phyloP scores from a whole-genome alignment of 1,140 invertebrate species.

The Drosophila ficusphila region DNA sequence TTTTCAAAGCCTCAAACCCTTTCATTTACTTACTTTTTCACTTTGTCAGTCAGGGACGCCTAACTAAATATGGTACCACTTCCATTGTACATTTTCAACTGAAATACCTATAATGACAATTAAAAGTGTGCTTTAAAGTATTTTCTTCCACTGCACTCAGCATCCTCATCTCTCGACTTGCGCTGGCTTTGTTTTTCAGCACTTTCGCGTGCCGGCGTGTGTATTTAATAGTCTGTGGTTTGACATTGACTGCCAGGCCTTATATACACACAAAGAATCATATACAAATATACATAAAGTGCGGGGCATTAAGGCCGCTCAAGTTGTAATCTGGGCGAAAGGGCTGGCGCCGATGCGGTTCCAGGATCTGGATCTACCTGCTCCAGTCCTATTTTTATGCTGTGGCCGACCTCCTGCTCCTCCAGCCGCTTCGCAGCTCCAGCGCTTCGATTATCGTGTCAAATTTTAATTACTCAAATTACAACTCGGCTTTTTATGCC shows the following conservation, averaged over 20 bases:
- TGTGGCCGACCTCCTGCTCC: background rate
- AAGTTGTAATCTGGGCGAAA: constrained; percentile 61
- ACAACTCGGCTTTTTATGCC: constrained; percentile 74
- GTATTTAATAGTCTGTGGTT: constrained; percentile 81
- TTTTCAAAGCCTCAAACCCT: too few relatives aligned
- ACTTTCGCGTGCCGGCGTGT: constrained; percentile 79
- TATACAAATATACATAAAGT: constrained; percentile 52
- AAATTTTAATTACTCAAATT: constrained; percentile 82
- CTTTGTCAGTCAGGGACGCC: too few relatives aligned
- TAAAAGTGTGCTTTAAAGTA: background rate
- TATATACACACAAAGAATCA: constrained; percentile 20
- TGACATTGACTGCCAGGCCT: constrained; percentile 69
- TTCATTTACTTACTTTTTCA: too few relatives aligned
- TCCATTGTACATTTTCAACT: too few relatives aligned
- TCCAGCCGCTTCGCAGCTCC: background rate
- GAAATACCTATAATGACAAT: background rate
- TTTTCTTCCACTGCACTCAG: background rate
- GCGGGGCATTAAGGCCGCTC: constrained; percentile 60
- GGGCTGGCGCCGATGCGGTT: constrained; percentile 42
- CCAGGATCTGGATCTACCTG: constrained; percentile 34
- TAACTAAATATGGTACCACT: too few relatives aligned
- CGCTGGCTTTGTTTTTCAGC: constrained; percentile 74
- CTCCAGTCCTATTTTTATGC: background rate
- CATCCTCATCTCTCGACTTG: constrained; percentile 28
- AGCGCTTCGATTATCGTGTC: constrained; percentile 76